Evolutionary conservation across 1,140 invertebrate species (phyloP).

Genomic region (Lordiphosa collinella): DNA sequence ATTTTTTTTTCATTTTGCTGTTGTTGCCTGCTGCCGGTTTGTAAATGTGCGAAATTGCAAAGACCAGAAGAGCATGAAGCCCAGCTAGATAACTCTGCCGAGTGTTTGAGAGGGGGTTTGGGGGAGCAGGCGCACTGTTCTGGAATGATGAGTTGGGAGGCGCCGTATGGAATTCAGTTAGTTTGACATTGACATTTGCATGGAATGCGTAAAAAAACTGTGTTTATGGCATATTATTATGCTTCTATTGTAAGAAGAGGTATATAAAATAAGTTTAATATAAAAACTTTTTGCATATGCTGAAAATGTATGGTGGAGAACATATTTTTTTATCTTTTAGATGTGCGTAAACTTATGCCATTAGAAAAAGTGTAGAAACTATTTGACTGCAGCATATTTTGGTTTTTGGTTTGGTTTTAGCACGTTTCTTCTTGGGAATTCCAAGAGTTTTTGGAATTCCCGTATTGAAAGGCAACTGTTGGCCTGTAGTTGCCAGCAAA

Average conservation of each 20-base stretch:
- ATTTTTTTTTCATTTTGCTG: constrained; percentile 18
- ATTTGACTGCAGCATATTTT: no score
- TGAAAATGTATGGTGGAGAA: constrained; percentile 27
- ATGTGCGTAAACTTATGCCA: no score
- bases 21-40: constrained; percentile 6
- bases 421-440: no score
- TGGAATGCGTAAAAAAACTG: constrained; percentile 10
- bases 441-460: no score
- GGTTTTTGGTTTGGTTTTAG: no score
- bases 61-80: not conserved
- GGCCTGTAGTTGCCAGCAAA: no score
- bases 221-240: constrained; percentile 39
- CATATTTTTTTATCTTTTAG: constrained; percentile 5
- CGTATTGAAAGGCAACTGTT: no score
- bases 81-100: not conserved
- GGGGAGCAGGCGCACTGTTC: not conserved
- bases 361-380: no score
- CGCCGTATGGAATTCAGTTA: constrained; percentile 25
- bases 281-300: not conserved
- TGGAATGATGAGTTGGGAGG: not conserved
- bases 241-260: constrained; percentile 7
- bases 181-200: constrained; percentile 47
- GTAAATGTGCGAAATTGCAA: no score
- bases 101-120: not conserved
- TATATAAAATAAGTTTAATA: constrained; percentile 28